Conservation (phyloP, 2,797 vertebrate genomes). For the Lepilemur septentrionalis region DNA sequence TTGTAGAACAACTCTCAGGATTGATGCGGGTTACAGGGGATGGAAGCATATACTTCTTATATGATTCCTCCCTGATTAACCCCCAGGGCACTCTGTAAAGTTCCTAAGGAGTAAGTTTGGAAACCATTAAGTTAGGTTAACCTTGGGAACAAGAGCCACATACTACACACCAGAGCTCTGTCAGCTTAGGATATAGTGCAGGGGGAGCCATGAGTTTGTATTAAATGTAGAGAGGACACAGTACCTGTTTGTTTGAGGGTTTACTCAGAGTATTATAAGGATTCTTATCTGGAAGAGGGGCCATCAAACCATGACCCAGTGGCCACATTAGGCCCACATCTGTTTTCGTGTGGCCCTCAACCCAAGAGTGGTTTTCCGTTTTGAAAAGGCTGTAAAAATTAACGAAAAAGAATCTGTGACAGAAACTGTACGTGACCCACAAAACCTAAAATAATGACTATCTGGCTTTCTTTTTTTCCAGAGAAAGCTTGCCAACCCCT, state of each 20-base stretch:
- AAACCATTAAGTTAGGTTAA: background rate
- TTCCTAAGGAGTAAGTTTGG: background rate
- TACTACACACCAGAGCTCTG: background rate
- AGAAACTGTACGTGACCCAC: background rate
- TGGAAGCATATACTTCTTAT: background rate
- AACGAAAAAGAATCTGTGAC: background rate
- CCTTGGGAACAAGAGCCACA: background rate
- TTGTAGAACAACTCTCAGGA: background rate
- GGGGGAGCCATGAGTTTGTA: background rate
- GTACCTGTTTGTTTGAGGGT: background rate
- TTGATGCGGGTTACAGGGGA: fast-evolving
- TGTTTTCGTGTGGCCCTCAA: background rate
- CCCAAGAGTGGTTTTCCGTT: background rate
- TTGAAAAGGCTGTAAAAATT: background rate
- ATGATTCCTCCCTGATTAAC: background rate
- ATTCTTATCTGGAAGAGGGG: background rate
- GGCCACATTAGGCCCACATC: background rate
- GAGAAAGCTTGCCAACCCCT: background rate
- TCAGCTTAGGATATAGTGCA: background rate
- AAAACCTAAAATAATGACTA: background rate
- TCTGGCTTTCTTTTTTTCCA: background rate
- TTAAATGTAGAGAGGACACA: background rate
- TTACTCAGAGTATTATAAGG: background rate
- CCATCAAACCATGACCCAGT: background rate
- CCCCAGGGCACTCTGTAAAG: background rate